Evolutionary conservation across 2,888 invertebrate species (phyloP), one percentile per base, ranked within the genome.

Genomic region (Dicyrtomina minuta): DNA sequence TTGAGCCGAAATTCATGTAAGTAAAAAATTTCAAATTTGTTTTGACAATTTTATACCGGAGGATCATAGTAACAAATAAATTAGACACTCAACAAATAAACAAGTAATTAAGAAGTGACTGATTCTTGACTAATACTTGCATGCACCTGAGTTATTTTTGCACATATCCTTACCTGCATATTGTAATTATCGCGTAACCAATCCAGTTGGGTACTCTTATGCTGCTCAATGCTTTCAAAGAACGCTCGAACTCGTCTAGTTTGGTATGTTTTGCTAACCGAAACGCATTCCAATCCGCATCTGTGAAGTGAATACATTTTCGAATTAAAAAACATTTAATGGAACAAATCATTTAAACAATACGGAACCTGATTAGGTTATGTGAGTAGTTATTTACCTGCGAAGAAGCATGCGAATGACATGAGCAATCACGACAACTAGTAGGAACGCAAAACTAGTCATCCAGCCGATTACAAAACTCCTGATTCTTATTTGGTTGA

Each of bases 121-220:
- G 53, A n/a, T n/a, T n/a, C n/a, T n/a, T n/a, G n/a, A n/a, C n/a
- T n/a, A n/a, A n/a, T n/a, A n/a, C n/a, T n/a, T n/a, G n/a, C n/a
- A n/a, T n/a, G n/a, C n/a, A n/a, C n/a, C n/a, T n/a, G n/a, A n/a
- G n/a, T 56, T 10, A 17, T 49, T 39, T n/a, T n/a, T n/a, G n/a
- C n/a, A n/a, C n/a, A n/a, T n/a, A 58, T 39, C 8, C 56, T 73
- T 80, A 91, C 90, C 86, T 96, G 95, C 82, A 89, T 88, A 61
- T 92, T 89, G 82, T 96, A 96, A 83, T 96, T 95, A 81, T 96
- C 95, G 33, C 93, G 85, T 72, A 96, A 84, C 79, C 89, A 88
- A 79, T 95, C 94, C 79, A 96, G 84, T 80, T 95, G 94, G 81
- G 90, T 91, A 72, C 89, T 89, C 83, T 93, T 93, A 83, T 94